phyloP scores from a whole-genome alignment of 2,797 vertebrate genomes.

The Eleutherodactylus coqui region DNA sequence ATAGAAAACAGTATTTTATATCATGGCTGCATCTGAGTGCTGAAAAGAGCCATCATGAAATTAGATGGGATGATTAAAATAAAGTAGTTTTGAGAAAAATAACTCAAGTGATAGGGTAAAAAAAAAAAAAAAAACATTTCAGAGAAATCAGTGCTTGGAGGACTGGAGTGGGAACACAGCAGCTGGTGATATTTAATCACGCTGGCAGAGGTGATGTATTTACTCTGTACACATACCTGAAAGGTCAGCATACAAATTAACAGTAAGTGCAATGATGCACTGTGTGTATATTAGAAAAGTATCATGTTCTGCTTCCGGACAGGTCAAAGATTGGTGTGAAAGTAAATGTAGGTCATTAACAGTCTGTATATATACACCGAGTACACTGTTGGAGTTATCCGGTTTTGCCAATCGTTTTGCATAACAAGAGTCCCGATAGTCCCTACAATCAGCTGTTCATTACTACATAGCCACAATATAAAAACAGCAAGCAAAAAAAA shows the following conservation, averaged over 20 bases:
- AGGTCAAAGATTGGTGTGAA: not conserved
- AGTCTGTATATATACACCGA: not conserved
- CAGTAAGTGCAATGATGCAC: slow-evolving; percentile 15
- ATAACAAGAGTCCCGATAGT: not conserved
- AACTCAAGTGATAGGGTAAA: not conserved
- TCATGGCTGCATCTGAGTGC: not conserved
- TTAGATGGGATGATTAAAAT: not conserved
- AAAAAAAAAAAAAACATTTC: not conserved
- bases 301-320: slow-evolving; percentile 8
- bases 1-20: not conserved
- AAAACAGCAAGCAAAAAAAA: not conserved
- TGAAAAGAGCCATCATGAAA: not conserved
- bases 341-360: not conserved
- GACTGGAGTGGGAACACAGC: slow-evolving; percentile 11
- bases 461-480: not conserved
- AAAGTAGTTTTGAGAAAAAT: not conserved
- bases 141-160: not conserved
- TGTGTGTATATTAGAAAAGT: not conserved
- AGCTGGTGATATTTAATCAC: slow-evolving; percentile 53
- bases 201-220: slow-evolving; percentile 36
- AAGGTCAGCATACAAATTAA: slow-evolving; percentile 47
- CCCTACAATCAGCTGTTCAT: not conserved
- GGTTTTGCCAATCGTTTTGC: not conserved
- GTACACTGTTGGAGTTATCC: not conserved
- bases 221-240: slow-evolving; percentile 51